Evolutionary conservation across 2,797 vertebrate species (phyloP), one percentile per base, ranked within the genome.

Genomic region (Carapus acus): DNA sequence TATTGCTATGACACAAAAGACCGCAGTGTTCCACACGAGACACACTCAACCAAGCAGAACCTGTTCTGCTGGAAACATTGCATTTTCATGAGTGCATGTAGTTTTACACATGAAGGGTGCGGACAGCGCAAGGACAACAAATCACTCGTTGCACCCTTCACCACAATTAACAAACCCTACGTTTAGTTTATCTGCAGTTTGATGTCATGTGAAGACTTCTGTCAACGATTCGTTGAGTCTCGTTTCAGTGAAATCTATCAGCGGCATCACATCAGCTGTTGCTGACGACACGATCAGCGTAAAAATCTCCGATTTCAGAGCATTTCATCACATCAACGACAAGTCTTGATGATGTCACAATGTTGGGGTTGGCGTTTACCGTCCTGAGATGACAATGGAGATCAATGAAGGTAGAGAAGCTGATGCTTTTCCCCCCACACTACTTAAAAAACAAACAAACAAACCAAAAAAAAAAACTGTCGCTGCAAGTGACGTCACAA

Each of bases 11-110:
- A 52, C 18, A 59, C 16, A 34, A 42, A 16, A 19, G 19, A 17
- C 23, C 15, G 34, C 11, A 34, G 44, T 8, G 14, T 42, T 47
- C 24, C 39, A 31, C 14, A 24, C 9, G 3, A 6, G 17, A 6
- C 5, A 9, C 45, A 54, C 64, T 49, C 33, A 43, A 47, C 48
- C 45, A 2, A 6, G 21, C 43, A 49, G 31, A 81, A 83, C 83
- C 59, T 23, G 82, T 22, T 12, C 4, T 15, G 59, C 84, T 13
- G 58, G 84, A 65, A 1, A 2, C 4, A 18, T 74, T 4, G 41
- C 74, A 77, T 78, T 71, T 46, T 56, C 17, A 29, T 44, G 20
- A 7, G n/a, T 17, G 1, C 40, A 22, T 21, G 4, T 17, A 12
- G 1, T 18, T 6, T 20, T 12, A 2, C 15, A 18, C 29, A 49